These are phyloP conservation scores for Sebastiscus albofasciatus DNA, from an alignment of 2,797 vertebrate species.

Conservation along the genomic window DNA sequence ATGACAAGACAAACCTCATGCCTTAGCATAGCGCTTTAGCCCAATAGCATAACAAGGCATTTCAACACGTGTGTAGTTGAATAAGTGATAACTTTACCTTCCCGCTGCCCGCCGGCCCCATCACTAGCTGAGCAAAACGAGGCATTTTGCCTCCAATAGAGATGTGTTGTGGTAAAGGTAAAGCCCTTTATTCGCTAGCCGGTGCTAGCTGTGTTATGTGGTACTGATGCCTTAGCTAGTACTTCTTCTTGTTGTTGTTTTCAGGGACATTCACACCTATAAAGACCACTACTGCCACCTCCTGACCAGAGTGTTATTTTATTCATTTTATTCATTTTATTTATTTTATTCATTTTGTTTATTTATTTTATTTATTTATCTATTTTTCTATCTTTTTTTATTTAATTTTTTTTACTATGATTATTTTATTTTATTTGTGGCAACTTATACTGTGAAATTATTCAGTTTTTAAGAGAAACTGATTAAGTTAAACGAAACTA, in stretches of 20 bases:
- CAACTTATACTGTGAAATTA: too few species aligned
- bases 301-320: background rate
- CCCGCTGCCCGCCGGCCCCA: conserved; percentile 96
- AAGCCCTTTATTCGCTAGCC: background rate
- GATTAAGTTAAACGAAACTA: too few species aligned
- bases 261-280: accelerated
- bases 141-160: conserved; percentile 83
- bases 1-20: conserved; percentile 15
- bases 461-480: too few species aligned
- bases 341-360: too few species aligned
- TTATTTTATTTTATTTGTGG: too few species aligned
- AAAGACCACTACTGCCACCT: conserved; percentile 6
- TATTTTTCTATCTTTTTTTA: too few species aligned
- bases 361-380: too few species aligned
- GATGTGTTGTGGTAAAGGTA: background rate
- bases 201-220: background rate
- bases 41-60: conserved; percentile 12
- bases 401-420: too few species aligned
- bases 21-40: conserved; percentile 43
- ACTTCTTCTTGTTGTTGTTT: conserved; percentile 5
- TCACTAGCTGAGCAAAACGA: conserved; percentile 94
- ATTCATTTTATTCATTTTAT: too few species aligned
- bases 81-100: conserved; percentile 83
- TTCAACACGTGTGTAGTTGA: background rate
- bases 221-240: accelerated